These are phyloP conservation scores for Drosophila neotestacea DNA, from an alignment of 2,888 invertebrate genomes.

Conservation along the genomic window DNA sequence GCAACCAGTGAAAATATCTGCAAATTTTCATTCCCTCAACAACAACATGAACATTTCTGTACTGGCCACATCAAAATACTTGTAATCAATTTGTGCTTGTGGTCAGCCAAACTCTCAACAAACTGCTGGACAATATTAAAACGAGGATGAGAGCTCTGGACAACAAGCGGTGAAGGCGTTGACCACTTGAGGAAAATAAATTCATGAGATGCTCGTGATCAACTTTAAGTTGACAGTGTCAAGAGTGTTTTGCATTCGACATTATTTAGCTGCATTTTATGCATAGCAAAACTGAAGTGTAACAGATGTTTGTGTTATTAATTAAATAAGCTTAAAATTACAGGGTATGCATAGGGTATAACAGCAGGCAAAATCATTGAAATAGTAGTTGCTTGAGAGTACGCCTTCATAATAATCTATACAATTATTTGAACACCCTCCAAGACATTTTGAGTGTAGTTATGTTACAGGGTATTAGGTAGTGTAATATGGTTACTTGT, in stretches of 20 bases:
- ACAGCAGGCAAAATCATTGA: background rate
- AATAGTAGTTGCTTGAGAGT: background rate
- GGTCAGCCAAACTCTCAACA: slow-evolving; percentile 54
- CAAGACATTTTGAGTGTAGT: background rate
- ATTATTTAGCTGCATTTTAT: slow-evolving; percentile 27
- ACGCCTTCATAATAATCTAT: background rate
- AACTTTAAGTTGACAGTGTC: slow-evolving; percentile 40
- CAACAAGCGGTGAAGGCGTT: background rate
- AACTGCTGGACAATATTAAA: slow-evolving; percentile 25
- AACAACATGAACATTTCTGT: slow-evolving; percentile 30
- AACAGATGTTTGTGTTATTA: slow-evolving; percentile 13
- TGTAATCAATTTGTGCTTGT: slow-evolving; percentile 78
- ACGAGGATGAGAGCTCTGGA: background rate
- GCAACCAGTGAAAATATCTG: slow-evolving; percentile 50
- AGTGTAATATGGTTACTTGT: background rate
- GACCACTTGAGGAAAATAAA: slow-evolving; percentile 45
- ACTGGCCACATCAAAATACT: slow-evolving; percentile 60
- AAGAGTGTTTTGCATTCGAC: slow-evolving; percentile 37
- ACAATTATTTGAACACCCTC: background rate
- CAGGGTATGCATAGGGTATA: background rate
- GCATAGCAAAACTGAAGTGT: slow-evolving; percentile 14
- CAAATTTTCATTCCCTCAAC: slow-evolving; percentile 33
- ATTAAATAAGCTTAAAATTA: slow-evolving; percentile 4
- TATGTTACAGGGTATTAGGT: slow-evolving; percentile 12
- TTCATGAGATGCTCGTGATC: slow-evolving; percentile 45